Conservation (phyloP, 1,140 invertebrate genomes). For the Notospermus geniculatus region DNA sequence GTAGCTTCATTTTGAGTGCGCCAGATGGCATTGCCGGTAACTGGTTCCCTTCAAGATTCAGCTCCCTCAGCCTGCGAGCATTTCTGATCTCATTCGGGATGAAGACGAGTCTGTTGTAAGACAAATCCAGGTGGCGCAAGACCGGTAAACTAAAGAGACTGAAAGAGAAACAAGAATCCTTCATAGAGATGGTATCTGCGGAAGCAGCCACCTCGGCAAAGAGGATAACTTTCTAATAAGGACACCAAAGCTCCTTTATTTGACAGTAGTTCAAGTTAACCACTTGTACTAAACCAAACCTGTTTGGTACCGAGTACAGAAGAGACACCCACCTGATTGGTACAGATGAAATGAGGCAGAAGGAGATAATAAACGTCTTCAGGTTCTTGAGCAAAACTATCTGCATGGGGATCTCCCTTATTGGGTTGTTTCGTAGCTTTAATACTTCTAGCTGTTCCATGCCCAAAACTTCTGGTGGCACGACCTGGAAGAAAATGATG, state of each 20-base stretch:
- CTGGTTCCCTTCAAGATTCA: conserved; percentile 54
- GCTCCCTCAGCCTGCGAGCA: conserved; percentile 37
- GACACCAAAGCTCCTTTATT: not conserved
- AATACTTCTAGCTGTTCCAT: conserved; percentile 45
- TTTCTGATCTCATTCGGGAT: conserved; percentile 45
- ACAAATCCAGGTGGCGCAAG: conserved; percentile 43
- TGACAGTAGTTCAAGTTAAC: not conserved
- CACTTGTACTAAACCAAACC: too few relatives aligned
- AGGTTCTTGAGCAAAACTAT: conserved; percentile 43
- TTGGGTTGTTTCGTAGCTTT: conserved; percentile 52
- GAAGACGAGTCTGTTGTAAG: conserved; percentile 49
- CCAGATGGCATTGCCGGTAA: conserved; percentile 45
- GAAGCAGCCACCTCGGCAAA: not conserved
- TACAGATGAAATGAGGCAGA: conserved; percentile 46
- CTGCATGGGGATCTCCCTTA: conserved; percentile 44
- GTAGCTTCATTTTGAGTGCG: conserved; percentile 38
- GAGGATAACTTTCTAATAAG: not conserved
- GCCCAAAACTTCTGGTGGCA: conserved; percentile 45
- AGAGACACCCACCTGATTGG: conserved; percentile 40
- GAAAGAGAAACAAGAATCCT: conserved; percentile 15
- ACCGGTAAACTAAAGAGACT: conserved; percentile 43
- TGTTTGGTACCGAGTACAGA: too few relatives aligned
- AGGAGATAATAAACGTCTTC: conserved; percentile 42
- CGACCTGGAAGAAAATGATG: conserved; percentile 29
- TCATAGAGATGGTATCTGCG: not conserved